Evolutionary conservation across 2,888 invertebrate species (phyloP), one percentile per base, ranked within the genome.

Genomic region (Spilarctia lutea): DNA sequence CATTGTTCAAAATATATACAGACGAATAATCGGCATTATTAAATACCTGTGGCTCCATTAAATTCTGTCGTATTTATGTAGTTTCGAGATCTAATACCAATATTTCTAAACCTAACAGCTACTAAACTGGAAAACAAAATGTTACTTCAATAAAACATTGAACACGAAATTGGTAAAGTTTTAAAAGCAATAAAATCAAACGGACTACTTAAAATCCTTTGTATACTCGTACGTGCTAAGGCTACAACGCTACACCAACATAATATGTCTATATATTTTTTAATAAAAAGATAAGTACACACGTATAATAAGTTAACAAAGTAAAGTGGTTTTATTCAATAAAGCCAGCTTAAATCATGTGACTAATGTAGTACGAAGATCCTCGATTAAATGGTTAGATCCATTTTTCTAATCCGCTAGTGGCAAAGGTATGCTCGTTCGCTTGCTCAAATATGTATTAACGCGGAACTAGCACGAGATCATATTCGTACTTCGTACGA

Each of bases 371-470:
- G 63, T 63, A 63, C 18, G 30, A 63, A 63, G 6, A 63, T 18
- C 18, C 7, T 18, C 30, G 30, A 30, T 30, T 63, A 63, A 63
- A 63, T 63, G 63, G 30, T 48, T 35, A 18, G 18, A 48, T n/a
- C n/a, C 33, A 48, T 74, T 70, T 66, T 66, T 74, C 33, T 66
- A 70, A 69, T 65, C 52, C 52, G 20, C 16, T 16, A 52, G 30
- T 71, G 30, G 33, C 65, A 65, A n/a, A n/a, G 45, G 33, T 52
- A 30, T 33, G 52, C 56, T 42, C 63, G 74, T 71, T 68, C 11
- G 71, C 4, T 71, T 56, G 42, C 60, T 67, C 74, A 65, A 75
- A 75, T 75, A n/a, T n/a, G n/a, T n/a, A 75, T 75, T 68, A 75
- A 35, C 71, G 65, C 18, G 8, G 71, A 74, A 71, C 71, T 68